Conservation (phyloP, 2,113 vertebrate genomes). For the Lepisosteus oculatus region DNA sequence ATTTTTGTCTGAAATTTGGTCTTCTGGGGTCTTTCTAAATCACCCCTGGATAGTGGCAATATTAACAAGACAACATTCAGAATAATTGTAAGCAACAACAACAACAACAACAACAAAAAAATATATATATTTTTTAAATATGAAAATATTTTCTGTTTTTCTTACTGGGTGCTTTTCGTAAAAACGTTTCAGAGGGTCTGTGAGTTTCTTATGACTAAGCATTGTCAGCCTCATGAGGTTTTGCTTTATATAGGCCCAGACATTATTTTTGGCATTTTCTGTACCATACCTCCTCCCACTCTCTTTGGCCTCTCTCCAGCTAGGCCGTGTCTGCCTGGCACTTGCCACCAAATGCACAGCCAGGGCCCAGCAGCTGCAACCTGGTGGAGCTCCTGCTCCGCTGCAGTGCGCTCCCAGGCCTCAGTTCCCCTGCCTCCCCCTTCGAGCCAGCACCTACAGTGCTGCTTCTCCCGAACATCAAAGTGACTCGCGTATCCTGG, state of each 20-base stretch:
- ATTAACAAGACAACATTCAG: constrained; percentile 15
- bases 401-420: constrained; percentile 48
- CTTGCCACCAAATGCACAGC: constrained; percentile 51
- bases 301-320: constrained; percentile 50
- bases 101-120: constrained; percentile 11
- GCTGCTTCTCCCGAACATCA: too few species aligned
- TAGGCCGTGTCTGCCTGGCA: constrained; percentile 64
- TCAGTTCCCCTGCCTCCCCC: constrained; percentile 28
- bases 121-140: constrained; percentile 33
- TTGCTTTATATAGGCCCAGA: constrained; percentile 51
- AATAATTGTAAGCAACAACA: constrained; percentile 33
- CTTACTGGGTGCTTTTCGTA: constrained; percentile 7
- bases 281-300: constrained; percentile 37
- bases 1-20: too few species aligned
- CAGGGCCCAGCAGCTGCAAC: constrained; percentile 68
- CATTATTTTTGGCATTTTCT: constrained; percentile 49
- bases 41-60: too few species aligned
- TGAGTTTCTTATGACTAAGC: constrained; percentile 49
- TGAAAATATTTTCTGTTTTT: constrained; percentile 24
- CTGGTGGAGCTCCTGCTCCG: constrained; percentile 61
- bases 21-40: too few species aligned
- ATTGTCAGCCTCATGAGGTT: constrained; percentile 37
- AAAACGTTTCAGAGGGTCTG: constrained; percentile 23
- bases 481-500: too few species aligned
- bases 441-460: constrained; percentile 44